Evolutionary conservation across 2,797 vertebrate species (phyloP), one percentile per base, ranked within the genome.

Genomic region (Bovichtus variegatus): DNA sequence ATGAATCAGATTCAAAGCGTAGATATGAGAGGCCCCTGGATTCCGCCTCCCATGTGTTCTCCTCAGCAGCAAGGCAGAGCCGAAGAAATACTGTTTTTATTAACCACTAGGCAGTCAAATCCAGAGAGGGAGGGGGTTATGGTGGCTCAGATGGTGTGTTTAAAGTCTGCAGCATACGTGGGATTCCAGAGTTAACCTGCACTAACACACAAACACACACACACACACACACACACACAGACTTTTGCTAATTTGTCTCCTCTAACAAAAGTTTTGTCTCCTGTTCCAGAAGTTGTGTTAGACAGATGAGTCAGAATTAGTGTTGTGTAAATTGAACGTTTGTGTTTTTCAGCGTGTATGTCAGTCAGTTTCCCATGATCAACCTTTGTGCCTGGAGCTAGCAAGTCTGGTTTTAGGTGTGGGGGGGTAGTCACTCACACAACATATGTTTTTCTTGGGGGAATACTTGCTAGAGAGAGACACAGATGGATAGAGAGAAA

Each of bases 141-240:
- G 25, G 38, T 38, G 41, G 19, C 60, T 76, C 85, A 84, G 82
- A 89, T 88, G 79, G 70, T 79, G 66, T 43, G 29, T 74, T 77
- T 82, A 71, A 69, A 69, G 60, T 69, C 69, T 67, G 60, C 16
- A 44, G 62, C 55, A 84, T 78, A 80, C 71, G 74, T 68, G 71
- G 60, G 46, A 62, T 34, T 34, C 34, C n/a, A n/a, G 76, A 83
- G 58, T 21, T 58, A 54, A 81, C 76, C 76, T 55, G 49, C 51
- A 25, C 7, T 34, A 34, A 34, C 31, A 34, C 8, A 9, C 7
- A 34, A 31, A 38, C 53, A 11, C 29, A 38, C 5, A 23, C 53
- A n/a, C 36, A 15, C 38, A 23, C n/a, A 34, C 31, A 34, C 8
- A 9, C 7, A 34, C 31, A 38, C 53, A 11, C 29, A 38, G 5